phyloP scores from a whole-genome alignment of 2,797 vertebrate genomes.

The Silurus aristotelis region DNA sequence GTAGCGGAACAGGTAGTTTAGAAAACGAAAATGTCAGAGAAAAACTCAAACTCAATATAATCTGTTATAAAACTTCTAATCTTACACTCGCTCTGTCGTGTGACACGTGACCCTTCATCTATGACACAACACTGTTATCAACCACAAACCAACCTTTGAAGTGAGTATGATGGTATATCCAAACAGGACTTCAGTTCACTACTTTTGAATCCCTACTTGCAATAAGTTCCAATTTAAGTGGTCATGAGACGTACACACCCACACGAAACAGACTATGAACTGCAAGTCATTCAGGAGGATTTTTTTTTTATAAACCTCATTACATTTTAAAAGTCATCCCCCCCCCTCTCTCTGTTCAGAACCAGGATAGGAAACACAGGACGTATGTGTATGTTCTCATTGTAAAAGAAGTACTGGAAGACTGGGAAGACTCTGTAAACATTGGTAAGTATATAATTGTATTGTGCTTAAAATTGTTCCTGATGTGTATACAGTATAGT shows the following conservation, averaged over 20 bases:
- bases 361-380: constrained; percentile 96
- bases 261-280: background rate
- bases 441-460: constrained; percentile 81
- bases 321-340: background rate
- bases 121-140: background rate
- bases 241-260: background rate
- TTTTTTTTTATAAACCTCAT: background rate
- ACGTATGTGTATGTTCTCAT: constrained; percentile 97
- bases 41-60: background rate
- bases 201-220: background rate
- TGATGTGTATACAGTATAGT: background rate
- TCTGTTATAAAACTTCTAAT: background rate
- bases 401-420: constrained; percentile 94
- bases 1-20: background rate
- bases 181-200: background rate
- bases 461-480: background rate
- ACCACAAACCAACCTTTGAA: background rate
- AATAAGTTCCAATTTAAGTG: background rate
- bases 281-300: background rate
- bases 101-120: background rate
- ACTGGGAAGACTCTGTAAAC: constrained; percentile 98
- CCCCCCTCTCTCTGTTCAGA: constrained; percentile 70
- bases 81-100: background rate
- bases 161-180: background rate
- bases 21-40: background rate